Evolutionary conservation across 2,113 vertebrate genomes (phyloP).

Genomic region (Vimba vimba): DNA sequence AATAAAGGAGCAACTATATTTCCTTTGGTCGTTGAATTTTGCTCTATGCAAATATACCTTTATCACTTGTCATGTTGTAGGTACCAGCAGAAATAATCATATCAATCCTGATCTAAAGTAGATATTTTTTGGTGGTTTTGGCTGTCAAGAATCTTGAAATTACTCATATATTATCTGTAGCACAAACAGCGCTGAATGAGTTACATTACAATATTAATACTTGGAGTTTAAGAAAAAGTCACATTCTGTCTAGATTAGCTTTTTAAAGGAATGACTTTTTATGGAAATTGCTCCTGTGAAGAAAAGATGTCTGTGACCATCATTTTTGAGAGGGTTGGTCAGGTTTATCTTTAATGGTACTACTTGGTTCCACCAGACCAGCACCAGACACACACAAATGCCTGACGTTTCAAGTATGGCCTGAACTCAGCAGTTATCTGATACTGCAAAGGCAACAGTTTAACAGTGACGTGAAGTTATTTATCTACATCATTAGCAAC

Average conservation of each 20-base stretch:
- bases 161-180: not conserved
- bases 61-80: not conserved
- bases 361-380: not conserved
- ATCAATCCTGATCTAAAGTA: not conserved
- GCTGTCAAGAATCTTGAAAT: not conserved
- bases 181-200: not conserved
- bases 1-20: not conserved
- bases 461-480: constrained; percentile 26
- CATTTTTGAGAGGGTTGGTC: not conserved
- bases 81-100: not conserved
- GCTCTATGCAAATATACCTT: not conserved
- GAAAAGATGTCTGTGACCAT: not conserved
- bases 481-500: constrained; percentile 26
- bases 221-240: not conserved
- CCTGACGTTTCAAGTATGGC: not conserved
- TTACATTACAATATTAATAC: not conserved
- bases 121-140: not conserved
- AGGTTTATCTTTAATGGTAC: constrained; percentile 13
- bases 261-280: not conserved
- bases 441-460: constrained; percentile 24
- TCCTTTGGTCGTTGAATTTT: not conserved
- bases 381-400: not conserved
- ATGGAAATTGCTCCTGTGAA: not conserved
- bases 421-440: constrained; percentile 16
- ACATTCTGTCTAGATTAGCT: not conserved